Evolutionary conservation across 2,797 vertebrate genomes (phyloP).

Genomic region (Hybognathus amarus): DNA sequence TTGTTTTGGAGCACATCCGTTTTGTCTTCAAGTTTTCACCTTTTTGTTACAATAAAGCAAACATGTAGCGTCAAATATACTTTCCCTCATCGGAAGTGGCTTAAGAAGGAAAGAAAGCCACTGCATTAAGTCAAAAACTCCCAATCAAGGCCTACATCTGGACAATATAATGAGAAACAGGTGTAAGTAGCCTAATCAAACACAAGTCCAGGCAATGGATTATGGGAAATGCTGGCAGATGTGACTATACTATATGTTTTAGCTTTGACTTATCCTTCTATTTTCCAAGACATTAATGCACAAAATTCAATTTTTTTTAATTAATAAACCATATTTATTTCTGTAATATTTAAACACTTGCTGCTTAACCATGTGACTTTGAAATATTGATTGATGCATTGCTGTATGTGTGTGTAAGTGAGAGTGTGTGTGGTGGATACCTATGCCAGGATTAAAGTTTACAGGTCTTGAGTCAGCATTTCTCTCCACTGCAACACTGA

Average conservation of each 20-base stretch:
- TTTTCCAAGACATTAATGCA: not conserved
- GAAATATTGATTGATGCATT: not conserved
- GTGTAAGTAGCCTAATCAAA: too few relatives aligned
- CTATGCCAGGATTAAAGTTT: constrained; percentile 14
- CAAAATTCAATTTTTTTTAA: not conserved
- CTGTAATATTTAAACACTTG: not conserved
- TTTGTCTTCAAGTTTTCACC: too few relatives aligned
- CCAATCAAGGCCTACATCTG: too few relatives aligned
- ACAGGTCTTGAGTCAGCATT: constrained; percentile 25
- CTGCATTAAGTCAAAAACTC: too few relatives aligned
- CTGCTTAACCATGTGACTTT: not conserved
- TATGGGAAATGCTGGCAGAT: too few relatives aligned
- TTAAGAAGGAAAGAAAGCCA: too few relatives aligned
- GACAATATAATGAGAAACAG: too few relatives aligned
- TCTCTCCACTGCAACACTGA: constrained; percentile 10
- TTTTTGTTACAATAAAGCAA: too few relatives aligned
- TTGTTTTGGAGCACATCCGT: too few relatives aligned
- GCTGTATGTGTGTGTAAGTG: not conserved
- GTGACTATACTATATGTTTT: not conserved
- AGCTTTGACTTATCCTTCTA: not conserved
- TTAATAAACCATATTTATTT: not conserved
- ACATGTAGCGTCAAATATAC: too few relatives aligned
- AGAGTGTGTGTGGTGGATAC: not conserved
- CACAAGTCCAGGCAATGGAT: too few relatives aligned
- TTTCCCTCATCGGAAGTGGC: too few relatives aligned